A percentile compares a stretch with the other conserved stretches of the same genome.
Conservation (phyloP, 2,797 vertebrate species). For the Petrocephalus schoutedeni region DNA sequence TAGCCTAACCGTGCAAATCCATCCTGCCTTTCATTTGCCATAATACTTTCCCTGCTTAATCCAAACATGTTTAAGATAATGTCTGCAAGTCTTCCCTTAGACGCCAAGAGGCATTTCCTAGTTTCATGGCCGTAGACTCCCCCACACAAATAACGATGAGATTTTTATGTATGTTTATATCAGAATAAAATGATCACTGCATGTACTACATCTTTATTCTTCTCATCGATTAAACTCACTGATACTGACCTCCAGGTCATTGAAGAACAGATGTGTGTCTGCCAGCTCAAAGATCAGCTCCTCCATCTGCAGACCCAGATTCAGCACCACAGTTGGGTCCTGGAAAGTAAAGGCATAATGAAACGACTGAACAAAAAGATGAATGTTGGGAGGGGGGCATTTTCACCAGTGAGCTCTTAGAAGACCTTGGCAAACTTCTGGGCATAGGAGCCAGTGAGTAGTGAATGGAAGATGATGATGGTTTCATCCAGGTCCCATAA, state of each 20-base stretch:
- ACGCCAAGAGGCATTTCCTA: not conserved
- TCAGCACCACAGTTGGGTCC: constrained; percentile 88
- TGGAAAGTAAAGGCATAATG: constrained; percentile 38
- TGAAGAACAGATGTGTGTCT: constrained; percentile 97
- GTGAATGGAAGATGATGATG: constrained; percentile 97
- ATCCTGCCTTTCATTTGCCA: not conserved
- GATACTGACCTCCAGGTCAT: constrained; percentile 84
- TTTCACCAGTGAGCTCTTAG: not conserved
- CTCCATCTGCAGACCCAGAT: constrained; percentile 93
- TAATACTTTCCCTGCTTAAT: not conserved
- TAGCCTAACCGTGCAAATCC: not conserved
- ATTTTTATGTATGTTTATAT: not conserved
- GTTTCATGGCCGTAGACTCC: not conserved
- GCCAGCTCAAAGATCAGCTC: constrained; percentile 98
- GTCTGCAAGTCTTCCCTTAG: not conserved
- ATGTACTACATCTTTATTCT: not conserved
- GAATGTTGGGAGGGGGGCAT: not conserved
- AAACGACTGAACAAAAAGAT: not conserved
- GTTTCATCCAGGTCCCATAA: constrained; percentile 98
- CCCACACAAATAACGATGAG: not conserved
- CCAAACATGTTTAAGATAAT: not conserved
- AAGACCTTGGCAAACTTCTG: constrained; percentile 95
- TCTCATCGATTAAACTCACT: not conserved
- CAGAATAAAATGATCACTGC: not conserved
- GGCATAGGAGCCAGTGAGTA: constrained; percentile 92